Evolutionary conservation across 2,113 vertebrate genomes (phyloP), one percentile per base, ranked within the genome.

Genomic region (Sorex araneus): DNA sequence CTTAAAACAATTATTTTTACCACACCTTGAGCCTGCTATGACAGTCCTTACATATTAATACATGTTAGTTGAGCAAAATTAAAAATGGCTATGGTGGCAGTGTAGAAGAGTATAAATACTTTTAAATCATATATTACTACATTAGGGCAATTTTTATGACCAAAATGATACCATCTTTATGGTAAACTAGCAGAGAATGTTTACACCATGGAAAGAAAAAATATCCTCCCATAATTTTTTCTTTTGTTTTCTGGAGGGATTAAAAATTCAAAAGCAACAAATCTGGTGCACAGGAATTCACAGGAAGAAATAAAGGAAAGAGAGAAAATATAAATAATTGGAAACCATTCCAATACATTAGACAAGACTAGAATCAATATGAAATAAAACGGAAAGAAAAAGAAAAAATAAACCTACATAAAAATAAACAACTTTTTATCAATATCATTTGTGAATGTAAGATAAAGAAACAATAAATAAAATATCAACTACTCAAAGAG

Each of bases 311-410:
- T 87, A 71, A 57, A 13, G 8, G 8, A 19, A 88, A 79, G 5
- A 19, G 23, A 70, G 2, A 87, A 82, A 94, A 77, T 34, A 57
- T 7, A 82, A 74, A 36, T 76, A 57, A 79, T 32, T 78, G 73
- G 63, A 63, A 84, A 57, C 6, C 9, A 75, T 90, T 75, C 32
- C 16, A 50, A 67, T 32, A 86, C 13, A 83, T 21, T 75, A 28
- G 30, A 57, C 6, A 64, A 91, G 7, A 23, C 36, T 77, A 64
- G 19, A 92, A 54, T 47, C 57, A 36, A 8, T 34, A 21, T 66
- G 67, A 94, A 81, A 77, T 21, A 69, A 92, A 82, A 28, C 21
- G 74, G 5, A 82, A 15, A 64, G 50, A 43, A 75, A 92, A 11
- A 2, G 6, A 84, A 54, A 77, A 3, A 11, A 2, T 6, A 84